These are phyloP conservation scores for Hedya salicella DNA, from an alignment of 2,888 invertebrate genomes.

Conservation along the genomic window DNA sequence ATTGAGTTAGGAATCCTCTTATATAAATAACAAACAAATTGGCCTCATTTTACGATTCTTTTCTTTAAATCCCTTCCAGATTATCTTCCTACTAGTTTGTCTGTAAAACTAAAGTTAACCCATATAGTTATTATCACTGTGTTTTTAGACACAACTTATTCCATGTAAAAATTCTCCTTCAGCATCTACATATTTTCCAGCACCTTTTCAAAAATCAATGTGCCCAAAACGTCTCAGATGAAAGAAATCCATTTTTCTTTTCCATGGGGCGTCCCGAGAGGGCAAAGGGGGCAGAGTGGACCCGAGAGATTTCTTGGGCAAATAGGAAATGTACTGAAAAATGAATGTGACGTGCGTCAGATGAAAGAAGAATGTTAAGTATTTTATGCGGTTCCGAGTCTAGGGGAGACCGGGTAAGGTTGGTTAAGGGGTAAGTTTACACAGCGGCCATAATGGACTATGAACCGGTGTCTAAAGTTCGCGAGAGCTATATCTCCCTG, in stretches of 20 bases:
- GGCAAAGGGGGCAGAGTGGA: neutral
- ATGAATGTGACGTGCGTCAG: conserved; percentile 29
- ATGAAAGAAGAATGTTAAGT: conserved; percentile 21
- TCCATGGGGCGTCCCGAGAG: neutral
- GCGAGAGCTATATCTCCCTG: too few species aligned
- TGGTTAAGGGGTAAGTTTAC: too few species aligned
- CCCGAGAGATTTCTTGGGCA: conserved; percentile 7
- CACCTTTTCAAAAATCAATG: neutral
- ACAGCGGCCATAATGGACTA: too few species aligned
- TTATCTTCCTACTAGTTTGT: too few species aligned
- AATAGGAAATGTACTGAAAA: conserved; percentile 40
- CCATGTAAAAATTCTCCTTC: neutral
- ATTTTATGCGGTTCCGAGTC: neutral
- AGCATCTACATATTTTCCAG: neutral
- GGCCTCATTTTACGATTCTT: too few species aligned
- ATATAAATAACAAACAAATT: too few species aligned
- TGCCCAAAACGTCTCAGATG: neutral
- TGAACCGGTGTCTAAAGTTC: too few species aligned
- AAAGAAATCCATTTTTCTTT: conserved; percentile 24
- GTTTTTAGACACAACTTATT: too few species aligned
- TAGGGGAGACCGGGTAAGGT: neutral
- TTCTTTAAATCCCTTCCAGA: too few species aligned
- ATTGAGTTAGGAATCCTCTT: too few species aligned
- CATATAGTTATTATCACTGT: too few species aligned
- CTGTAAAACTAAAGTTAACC: too few species aligned